Base-by-base conservation (phyloP, 2,888 invertebrate genomes). In the Oeneis ivallda region DNA sequence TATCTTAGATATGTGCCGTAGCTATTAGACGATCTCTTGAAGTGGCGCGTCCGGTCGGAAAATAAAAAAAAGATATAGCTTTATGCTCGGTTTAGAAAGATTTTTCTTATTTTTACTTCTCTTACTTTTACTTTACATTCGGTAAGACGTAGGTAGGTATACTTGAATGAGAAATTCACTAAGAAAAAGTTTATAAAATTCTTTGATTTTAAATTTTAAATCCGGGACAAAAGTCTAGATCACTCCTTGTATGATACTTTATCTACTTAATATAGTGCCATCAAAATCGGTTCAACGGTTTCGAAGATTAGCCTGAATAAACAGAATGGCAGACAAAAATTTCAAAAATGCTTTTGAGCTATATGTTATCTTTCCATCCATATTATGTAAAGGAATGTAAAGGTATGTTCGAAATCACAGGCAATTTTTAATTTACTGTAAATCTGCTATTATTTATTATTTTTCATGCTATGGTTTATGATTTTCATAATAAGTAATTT, bases 1-100 rank as follows among this genome's bases (percentile, higher is more conserved):
- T 26, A 66, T 69, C 62, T 67, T 26, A 64, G 58, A 65, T 69
- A 62, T 66, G 64, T 66, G 49, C 61, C 47, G 47, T 37, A 62
- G 66, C 59, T 64, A 64, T 62, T 59, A 67, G 62, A 49, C 49
- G 59, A 53, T 39, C 50, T 45, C 61, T 37, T 52, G 52, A 54
- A 61, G 49, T 39, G 39, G 57, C 58, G 49, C 60, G 52, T 62
- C 50, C 61, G 58, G 64, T 60, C 69, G 66, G 65, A 61, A 63
- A 65, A n/a, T n/a, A n/a, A 4, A 53, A 52, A 56, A 41, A 47
- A 60, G 37, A 17, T 19, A 26, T 32, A 45, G n/a, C 0, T 45
- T 45, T 45, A 45, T 58, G 26, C 45, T 58, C 15, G 11, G n/a
- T 45, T 58, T 43, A 57, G 9, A 57, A 43, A 58, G 45, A 41